Evolutionary conservation across 1,140 invertebrate species (phyloP).

Genomic region (Aphidius gifuensis): DNA sequence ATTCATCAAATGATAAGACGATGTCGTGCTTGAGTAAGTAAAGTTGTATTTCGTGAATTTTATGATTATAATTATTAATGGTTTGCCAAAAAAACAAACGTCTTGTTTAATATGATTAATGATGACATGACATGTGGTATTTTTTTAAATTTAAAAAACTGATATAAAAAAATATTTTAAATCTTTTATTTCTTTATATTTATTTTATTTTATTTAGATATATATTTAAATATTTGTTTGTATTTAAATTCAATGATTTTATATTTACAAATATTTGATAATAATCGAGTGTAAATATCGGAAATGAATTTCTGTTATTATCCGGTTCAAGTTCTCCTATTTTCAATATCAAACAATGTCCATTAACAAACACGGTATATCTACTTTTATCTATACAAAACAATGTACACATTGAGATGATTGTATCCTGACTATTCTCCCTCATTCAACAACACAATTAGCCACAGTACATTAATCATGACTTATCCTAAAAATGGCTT

Average conservation of each 20-base stretch:
- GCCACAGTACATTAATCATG: conserved; percentile 33
- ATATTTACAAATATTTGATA: too few relatives aligned
- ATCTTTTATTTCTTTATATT: background rate
- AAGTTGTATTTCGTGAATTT: too few relatives aligned
- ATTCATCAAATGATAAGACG: conserved; percentile 46
- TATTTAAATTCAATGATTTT: too few relatives aligned
- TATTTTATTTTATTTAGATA: too few relatives aligned
- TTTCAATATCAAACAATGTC: conserved; percentile 4
- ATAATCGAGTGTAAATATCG: background rate
- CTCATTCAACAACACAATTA: conserved; percentile 26
- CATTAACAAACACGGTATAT: too few relatives aligned
- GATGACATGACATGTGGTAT: too few relatives aligned
- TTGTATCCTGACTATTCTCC: conserved; percentile 27
- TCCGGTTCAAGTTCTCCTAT: conserved; percentile 1
- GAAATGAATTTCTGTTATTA: conserved; percentile 15
- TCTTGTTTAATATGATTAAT: conserved; percentile 42
- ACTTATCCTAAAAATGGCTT: background rate
- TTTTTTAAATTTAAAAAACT: background rate
- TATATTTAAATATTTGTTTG: too few relatives aligned
- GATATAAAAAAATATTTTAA: background rate
- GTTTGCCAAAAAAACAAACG: conserved; percentile 20
- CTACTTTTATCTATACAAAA: background rate
- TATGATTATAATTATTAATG: too few relatives aligned
- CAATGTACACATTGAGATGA: background rate
- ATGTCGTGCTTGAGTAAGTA: too few relatives aligned